A percentile compares a stretch with the other conserved stretches of the same genome.
These are phyloP conservation scores for Parnassius glacialis DNA, from an alignment of 2,888 invertebrate species.

Conservation along the genomic window DNA sequence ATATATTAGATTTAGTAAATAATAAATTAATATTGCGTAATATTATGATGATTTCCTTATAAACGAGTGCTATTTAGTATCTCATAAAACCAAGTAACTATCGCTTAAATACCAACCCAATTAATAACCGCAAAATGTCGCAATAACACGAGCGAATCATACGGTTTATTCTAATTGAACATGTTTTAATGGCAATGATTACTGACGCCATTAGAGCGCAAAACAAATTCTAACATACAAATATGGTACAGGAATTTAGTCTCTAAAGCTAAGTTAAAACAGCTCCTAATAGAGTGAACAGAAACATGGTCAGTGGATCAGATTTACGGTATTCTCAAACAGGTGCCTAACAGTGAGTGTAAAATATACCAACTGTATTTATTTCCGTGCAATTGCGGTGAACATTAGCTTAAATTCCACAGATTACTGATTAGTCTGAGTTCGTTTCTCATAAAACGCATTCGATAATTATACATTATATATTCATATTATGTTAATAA, in stretches of 20 bases:
- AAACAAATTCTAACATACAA: slow-evolving; percentile 10
- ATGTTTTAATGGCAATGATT: slow-evolving; percentile 38
- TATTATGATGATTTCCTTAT: neutral
- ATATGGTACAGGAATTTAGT: neutral
- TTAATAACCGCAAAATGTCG: slow-evolving; percentile 19
- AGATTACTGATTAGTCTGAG: slow-evolving; percentile 2
- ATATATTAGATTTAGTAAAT: no score
- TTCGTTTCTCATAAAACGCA: neutral
- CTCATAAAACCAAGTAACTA: slow-evolving; percentile 12
- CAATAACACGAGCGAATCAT: slow-evolving; percentile 24
- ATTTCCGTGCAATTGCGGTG: slow-evolving; percentile 7
- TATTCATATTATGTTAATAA: no score
- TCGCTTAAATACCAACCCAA: neutral
- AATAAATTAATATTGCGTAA: neutral
- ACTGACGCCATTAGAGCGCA: slow-evolving; percentile 37
- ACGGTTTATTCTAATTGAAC: slow-evolving; percentile 36
- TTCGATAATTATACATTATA: neutral
- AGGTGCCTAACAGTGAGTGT: slow-evolving; percentile 33
- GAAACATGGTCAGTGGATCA: slow-evolving; percentile 31
- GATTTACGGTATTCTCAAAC: slow-evolving; percentile 31
- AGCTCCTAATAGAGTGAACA: neutral
- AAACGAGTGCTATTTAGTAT: slow-evolving; percentile 4
- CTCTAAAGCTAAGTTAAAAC: neutral
- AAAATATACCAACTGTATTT: slow-evolving; percentile 18
- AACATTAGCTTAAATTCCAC: slow-evolving; percentile 1